Percentiles rank a stretch among this genome's conserved stretches.
Conservation (phyloP, 2,797 vertebrate genomes). For the Carcharodon carcharias region DNA sequence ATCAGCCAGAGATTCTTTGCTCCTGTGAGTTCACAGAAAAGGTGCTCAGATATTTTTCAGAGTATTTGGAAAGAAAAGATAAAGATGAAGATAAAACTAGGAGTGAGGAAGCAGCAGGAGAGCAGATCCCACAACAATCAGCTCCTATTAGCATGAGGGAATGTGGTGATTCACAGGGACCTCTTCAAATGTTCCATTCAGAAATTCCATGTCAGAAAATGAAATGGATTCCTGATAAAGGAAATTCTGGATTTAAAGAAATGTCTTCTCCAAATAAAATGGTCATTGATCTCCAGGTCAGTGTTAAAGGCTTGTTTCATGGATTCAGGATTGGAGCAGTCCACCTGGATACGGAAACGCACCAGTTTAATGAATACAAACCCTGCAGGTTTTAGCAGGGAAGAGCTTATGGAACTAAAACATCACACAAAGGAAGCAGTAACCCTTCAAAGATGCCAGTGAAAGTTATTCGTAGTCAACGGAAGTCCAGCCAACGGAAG, state of each 20-base stretch:
- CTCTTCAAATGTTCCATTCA: neutral
- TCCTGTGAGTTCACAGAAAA: conserved; percentile 43
- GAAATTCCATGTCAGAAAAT: neutral
- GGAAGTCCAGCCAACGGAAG: neutral
- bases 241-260: neutral
- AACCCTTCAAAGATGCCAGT: neutral
- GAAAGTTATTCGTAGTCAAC: neutral
- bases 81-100: neutral
- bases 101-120: neutral
- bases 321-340: neutral
- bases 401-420: neutral
- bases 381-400: neutral
- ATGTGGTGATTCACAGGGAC: neutral
- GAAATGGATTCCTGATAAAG: neutral
- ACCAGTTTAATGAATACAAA: neutral
- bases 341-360: neutral
- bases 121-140: neutral
- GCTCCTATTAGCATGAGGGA: neutral
- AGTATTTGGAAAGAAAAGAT: conserved; percentile 38
- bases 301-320: neutral
- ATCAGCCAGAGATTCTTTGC: conserved; percentile 47
- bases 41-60: conserved; percentile 39
- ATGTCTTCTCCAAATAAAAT: neutral
- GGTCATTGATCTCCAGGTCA: neutral
- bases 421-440: neutral